Percentiles rank a stretch among this genome's conserved stretches.
phyloP scores from a whole-genome alignment of 2,113 vertebrate species.

The Gallinago paraguaiae region DNA sequence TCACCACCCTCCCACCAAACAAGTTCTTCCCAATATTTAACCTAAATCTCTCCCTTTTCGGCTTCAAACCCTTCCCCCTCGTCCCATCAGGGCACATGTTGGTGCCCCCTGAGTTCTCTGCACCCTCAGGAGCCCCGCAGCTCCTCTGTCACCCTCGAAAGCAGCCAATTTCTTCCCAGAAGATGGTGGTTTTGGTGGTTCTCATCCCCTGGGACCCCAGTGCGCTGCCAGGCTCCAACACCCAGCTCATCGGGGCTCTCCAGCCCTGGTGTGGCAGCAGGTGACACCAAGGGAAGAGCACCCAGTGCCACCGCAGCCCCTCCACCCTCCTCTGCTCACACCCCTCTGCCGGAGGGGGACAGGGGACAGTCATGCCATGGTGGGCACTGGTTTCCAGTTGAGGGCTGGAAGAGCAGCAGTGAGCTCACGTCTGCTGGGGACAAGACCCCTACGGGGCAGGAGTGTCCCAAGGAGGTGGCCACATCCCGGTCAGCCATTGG shows the following conservation, averaged over 20 bases:
- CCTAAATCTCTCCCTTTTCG: neutral
- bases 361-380: accelerated
- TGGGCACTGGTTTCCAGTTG: accelerated
- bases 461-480: accelerated
- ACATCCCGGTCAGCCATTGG: accelerated
- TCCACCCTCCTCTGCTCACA: neutral
- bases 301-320: neutral
- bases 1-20: too few species aligned
- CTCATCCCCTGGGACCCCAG: neutral
- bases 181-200: neutral
- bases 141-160: neutral
- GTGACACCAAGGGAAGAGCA: neutral
- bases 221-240: accelerated
- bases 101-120: neutral
- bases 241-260: neutral
- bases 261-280: accelerated
- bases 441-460: neutral
- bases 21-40: too few species aligned
- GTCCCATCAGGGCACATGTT: neutral
- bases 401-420: neutral
- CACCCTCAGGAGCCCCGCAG: neutral
- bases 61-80: neutral
- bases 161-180: neutral
- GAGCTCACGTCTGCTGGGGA: accelerated
- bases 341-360: accelerated